Percentiles rank a stretch among this genome's conserved stretches.
phyloP scores from a whole-genome alignment of 1,140 invertebrate genomes.

The Drosophila pachea region DNA sequence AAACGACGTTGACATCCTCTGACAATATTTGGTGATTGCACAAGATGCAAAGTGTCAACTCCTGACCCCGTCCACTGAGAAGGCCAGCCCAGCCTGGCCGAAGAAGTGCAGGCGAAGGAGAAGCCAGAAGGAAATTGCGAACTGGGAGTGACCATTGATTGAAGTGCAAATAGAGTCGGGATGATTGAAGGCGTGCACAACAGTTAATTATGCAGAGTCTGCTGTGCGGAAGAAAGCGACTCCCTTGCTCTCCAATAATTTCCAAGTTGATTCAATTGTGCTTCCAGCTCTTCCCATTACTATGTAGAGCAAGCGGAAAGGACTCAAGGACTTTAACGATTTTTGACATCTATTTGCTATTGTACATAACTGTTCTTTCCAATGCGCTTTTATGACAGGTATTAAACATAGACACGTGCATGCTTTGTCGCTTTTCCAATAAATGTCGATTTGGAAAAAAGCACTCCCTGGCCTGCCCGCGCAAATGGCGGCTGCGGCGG shows the following conservation, averaged over 20 bases:
- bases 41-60: constrained; percentile 76
- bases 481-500: constrained; percentile 20
- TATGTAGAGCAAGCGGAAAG: too few species aligned
- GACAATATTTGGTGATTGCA: constrained; percentile 78
- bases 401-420: constrained; percentile 19
- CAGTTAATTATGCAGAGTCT: constrained; percentile 28
- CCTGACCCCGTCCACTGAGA: constrained; percentile 23
- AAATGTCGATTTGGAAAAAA: constrained; percentile 65
- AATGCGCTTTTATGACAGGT: constrained; percentile 17
- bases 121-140: constrained; percentile 27
- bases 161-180: constrained; percentile 14
- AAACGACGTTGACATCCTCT: constrained; percentile 64
- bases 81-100: constrained; percentile 1
- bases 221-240: too few species aligned
- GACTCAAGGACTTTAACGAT: background rate
- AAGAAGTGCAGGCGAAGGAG: constrained; percentile 24
- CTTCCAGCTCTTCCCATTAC: too few species aligned
- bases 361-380: background rate
- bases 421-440: constrained; percentile 59
- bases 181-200: constrained; percentile 3
- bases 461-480: constrained; percentile 39
- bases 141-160: constrained; percentile 43
- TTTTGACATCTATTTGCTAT: too few species aligned
- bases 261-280: too few species aligned
- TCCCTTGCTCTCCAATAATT: too few species aligned